A percentile compares a stretch with the other conserved stretches of the same genome.
Conservation (phyloP, 2,888 invertebrate species). For the Ophion ellenae region DNA sequence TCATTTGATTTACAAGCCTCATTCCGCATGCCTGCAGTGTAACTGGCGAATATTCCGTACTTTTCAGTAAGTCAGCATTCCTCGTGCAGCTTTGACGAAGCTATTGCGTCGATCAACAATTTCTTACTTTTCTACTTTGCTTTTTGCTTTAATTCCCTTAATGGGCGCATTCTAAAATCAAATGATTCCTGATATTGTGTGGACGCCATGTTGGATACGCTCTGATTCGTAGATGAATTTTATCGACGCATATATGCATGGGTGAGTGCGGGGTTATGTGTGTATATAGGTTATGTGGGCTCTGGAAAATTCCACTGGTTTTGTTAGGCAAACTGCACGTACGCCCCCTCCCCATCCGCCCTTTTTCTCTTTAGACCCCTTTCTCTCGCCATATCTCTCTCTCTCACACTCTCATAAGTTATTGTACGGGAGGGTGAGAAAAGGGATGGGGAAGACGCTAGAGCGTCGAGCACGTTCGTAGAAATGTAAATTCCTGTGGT, state of each 20-base stretch:
- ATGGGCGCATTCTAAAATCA: conserved; percentile 11
- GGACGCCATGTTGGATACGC: conserved; percentile 13
- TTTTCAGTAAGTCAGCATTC: background rate
- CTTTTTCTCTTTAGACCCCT: background rate
- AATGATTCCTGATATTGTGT: conserved; percentile 44
- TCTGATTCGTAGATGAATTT: conserved; percentile 21
- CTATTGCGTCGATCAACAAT: background rate
- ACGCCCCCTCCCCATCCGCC: conserved; percentile 10
- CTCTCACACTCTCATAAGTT: conserved; percentile 54
- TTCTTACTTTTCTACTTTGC: background rate
- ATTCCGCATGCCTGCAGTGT: conserved; percentile 6
- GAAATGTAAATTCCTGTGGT: conserved; percentile 72
- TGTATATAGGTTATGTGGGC: background rate
- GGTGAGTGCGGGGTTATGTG: background rate
- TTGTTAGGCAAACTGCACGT: conserved; percentile 62
- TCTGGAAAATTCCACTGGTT: conserved; percentile 53
- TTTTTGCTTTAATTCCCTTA: conserved; percentile 22
- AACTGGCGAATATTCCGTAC: conserved; percentile 18
- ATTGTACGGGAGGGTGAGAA: conserved; percentile 60
- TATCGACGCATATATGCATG: conserved; percentile 1
- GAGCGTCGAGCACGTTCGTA: conserved; percentile 66
- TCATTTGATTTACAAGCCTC: conserved; percentile 45
- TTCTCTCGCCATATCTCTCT: background rate
- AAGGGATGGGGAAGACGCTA: conserved; percentile 62
- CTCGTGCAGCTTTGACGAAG: background rate